Conservation (phyloP, 2,888 invertebrate genomes). For the Himalopsyche kuldschensis region DNA sequence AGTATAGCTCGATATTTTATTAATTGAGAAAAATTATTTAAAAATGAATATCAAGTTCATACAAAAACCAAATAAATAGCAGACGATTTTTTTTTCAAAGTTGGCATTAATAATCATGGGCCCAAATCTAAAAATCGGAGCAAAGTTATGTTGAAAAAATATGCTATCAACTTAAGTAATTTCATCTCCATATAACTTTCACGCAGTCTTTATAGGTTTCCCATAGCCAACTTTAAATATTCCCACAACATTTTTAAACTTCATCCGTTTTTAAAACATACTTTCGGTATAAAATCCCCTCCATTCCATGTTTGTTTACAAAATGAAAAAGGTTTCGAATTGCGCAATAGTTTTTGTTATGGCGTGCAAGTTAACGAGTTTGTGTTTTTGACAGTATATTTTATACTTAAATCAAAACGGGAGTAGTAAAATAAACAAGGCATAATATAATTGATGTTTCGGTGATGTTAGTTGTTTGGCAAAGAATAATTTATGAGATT, state of each 20-base stretch:
- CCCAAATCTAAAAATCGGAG: no score
- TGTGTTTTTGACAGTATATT: neutral
- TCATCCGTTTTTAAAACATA: neutral
- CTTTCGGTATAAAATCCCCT: neutral
- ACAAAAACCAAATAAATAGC: no score
- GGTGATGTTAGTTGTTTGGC: neutral
- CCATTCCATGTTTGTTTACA: neutral
- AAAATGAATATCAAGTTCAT: no score
- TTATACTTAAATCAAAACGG: neutral
- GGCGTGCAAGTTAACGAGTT: neutral
- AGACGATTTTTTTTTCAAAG: no score
- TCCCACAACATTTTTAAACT: neutral
- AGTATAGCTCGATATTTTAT: no score
- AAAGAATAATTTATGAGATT: neutral
- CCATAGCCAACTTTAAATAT: neutral
- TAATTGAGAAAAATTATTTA: no score
- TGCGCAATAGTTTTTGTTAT: neutral
- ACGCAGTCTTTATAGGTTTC: neutral
- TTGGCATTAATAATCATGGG: no score
- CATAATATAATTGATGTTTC: neutral
- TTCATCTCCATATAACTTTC: no score
- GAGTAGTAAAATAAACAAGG: neutral
- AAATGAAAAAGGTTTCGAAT: neutral
- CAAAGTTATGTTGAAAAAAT: no score
- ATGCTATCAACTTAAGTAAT: no score